Evolutionary conservation across 1,140 invertebrate genomes (phyloP).

Genomic region (Micrasema minimum): DNA sequence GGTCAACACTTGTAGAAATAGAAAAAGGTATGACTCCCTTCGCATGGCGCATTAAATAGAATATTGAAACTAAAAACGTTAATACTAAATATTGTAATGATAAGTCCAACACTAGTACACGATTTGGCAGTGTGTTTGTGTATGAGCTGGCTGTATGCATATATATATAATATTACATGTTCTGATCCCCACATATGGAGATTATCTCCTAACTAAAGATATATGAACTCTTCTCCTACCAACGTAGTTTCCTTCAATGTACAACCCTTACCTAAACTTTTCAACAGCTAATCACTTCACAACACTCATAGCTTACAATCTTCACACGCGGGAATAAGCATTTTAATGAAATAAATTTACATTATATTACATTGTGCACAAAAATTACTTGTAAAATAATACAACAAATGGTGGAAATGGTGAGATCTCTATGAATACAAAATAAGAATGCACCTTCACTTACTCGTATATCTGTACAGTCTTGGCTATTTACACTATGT

Average conservation of each 20-base stretch:
- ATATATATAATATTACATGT: conserved; percentile 7
- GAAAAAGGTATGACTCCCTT: too few relatives aligned
- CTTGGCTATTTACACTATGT: conserved; percentile 28
- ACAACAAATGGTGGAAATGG: conserved; percentile 17
- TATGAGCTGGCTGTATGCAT: conserved; percentile 48
- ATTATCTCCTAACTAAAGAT: background rate
- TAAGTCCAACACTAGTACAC: conserved; percentile 50
- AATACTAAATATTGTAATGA: conserved; percentile 40
- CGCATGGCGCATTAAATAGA: too few relatives aligned
- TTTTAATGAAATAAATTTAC: conserved; percentile 4
- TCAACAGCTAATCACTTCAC: conserved; percentile 37
- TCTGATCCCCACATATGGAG: background rate
- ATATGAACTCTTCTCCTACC: too few relatives aligned
- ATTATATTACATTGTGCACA: conserved; percentile 31
- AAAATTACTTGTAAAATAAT: conserved; percentile 20
- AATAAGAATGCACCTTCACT: conserved; percentile 6
- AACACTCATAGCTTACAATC: conserved; percentile 36
- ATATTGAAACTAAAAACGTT: too few relatives aligned
- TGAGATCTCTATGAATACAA: conserved; percentile 39
- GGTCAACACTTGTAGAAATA: too few relatives aligned
- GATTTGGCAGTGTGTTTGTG: conserved; percentile 52
- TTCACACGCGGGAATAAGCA: conserved; percentile 21
- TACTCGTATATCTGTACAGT: conserved; percentile 26
- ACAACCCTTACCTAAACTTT: conserved; percentile 27
- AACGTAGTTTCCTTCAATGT: background rate